Percentiles rank a stretch among this genome's conserved stretches.
phyloP scores from a whole-genome alignment of 1,140 invertebrate genomes.

The Pemphigus obesinymphae region DNA sequence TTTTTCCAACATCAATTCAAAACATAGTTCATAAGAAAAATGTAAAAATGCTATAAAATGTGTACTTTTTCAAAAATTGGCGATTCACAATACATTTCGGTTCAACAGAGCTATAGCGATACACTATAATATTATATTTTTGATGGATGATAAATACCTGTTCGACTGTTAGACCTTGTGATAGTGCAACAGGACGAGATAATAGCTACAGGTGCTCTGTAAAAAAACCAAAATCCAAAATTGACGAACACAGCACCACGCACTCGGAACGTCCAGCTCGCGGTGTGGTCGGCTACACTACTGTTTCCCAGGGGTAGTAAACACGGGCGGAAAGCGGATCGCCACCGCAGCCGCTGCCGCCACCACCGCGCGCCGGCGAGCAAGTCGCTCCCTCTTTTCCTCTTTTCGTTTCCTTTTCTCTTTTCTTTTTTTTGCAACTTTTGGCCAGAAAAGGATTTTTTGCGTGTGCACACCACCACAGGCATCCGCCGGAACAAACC shows the following conservation, averaged over 20 bases:
- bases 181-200: too few relatives aligned
- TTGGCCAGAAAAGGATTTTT: background rate
- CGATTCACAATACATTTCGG: too few relatives aligned
- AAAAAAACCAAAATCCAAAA: too few relatives aligned
- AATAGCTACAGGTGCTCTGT: too few relatives aligned
- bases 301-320: background rate
- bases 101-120: too few relatives aligned
- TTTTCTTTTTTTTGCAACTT: too few relatives aligned
- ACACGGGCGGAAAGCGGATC: background rate
- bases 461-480: background rate
- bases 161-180: background rate
- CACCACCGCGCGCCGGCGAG: background rate
- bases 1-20: too few relatives aligned
- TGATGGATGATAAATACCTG: background rate
- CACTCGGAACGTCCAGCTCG: background rate
- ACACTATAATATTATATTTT: too few relatives aligned
- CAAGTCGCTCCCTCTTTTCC: background rate
- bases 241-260: background rate
- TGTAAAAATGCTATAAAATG: too few relatives aligned
- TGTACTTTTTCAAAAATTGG: too few relatives aligned
- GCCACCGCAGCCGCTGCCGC: background rate
- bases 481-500: too few relatives aligned
- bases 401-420: background rate
- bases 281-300: conserved; percentile 20
- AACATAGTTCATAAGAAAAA: too few relatives aligned